Evolutionary conservation across 2,888 invertebrate species (phyloP).

Genomic region (Cartodere bifasciata): DNA sequence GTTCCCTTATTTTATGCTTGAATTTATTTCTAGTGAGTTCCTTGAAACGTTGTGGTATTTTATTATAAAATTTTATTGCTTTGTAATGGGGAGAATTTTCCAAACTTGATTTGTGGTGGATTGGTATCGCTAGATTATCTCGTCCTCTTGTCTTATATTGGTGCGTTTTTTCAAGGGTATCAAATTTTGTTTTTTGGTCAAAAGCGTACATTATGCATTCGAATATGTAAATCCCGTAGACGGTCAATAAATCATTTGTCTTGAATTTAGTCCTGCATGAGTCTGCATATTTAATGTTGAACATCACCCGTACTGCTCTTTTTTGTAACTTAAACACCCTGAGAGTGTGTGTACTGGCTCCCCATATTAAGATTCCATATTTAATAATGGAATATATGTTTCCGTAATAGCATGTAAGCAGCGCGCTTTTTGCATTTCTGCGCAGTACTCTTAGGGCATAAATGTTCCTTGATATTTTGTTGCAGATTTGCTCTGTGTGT

Average conservation of each 20-base stretch:
- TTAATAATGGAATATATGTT: neutral
- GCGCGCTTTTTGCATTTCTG: neutral
- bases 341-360: neutral
- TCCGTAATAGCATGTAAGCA: constrained; percentile 2
- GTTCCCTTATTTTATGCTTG: too few species aligned
- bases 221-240: neutral
- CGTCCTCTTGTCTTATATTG: too few species aligned
- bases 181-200: too few species aligned
- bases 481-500: neutral
- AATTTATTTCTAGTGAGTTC: too few species aligned
- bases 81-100: too few species aligned
- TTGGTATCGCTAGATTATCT: too few species aligned
- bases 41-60: too few species aligned
- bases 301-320: neutral
- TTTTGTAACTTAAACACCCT: constrained; percentile 1
- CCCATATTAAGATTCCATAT: constrained; percentile 1
- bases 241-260: neutral
- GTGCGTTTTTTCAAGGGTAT: too few species aligned
- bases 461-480: neutral
- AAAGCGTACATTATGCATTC: constrained; percentile 3
- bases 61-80: too few species aligned
- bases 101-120: too few species aligned
- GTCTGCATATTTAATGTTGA: constrained; percentile 1
- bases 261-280: constrained; percentile 3
- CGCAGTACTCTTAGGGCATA: constrained; percentile 1